phyloP scores from a whole-genome alignment of 2,113 vertebrate genomes.

The Neodontobutis hainanensis region DNA sequence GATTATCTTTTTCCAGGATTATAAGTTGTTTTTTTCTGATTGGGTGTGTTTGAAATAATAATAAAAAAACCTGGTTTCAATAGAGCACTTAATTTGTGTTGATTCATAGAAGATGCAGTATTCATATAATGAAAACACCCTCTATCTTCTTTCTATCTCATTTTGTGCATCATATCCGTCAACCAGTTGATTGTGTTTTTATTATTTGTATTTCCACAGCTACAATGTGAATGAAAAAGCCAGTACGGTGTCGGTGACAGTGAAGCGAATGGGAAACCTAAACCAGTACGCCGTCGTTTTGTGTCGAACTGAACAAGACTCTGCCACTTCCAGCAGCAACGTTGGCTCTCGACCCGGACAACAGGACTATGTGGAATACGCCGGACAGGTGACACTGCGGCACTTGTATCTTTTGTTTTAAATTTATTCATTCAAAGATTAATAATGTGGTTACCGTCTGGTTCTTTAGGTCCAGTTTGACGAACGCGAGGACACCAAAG shows the following conservation, averaged over 20 bases:
- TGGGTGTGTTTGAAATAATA: no score
- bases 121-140: no score
- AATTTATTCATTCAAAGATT: no score
- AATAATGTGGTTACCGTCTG: no score
- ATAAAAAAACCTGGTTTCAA: no score
- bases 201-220: slow-evolving; percentile 70
- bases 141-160: no score
- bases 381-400: slow-evolving; percentile 82
- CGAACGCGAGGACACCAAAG: slow-evolving; percentile 91
- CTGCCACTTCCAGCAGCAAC: slow-evolving; percentile 81
- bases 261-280: slow-evolving; percentile 89
- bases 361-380: slow-evolving; percentile 91
- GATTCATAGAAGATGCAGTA: no score
- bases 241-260: slow-evolving; percentile 83
- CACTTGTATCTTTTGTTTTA: not conserved
- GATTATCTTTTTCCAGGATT: no score
- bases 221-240: slow-evolving; percentile 90
- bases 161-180: not conserved
- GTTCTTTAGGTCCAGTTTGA: slow-evolving; percentile 93
- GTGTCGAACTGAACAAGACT: slow-evolving; percentile 87
- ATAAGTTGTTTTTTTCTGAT: no score
- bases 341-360: slow-evolving; percentile 71
- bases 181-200: not conserved
- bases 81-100: no score
- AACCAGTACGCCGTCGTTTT: slow-evolving; percentile 94